Conservation (phyloP, 2,797 vertebrate genomes). For the Neostethus bicornis region DNA sequence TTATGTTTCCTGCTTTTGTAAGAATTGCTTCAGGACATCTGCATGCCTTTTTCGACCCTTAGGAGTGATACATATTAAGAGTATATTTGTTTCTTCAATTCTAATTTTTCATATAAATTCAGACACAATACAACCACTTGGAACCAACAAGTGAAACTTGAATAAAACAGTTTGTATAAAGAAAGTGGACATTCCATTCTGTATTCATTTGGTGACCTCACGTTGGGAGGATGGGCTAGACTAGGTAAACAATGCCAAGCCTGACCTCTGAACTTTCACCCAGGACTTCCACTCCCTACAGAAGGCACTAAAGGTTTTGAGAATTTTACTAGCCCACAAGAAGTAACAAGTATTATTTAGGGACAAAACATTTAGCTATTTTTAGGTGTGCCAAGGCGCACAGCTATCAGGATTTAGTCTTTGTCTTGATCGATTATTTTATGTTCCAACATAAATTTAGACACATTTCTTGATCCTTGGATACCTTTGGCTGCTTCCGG, state of each 20-base stretch:
- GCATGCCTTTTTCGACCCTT: constrained; percentile 36
- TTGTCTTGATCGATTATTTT: constrained; percentile 18
- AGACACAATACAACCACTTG: not conserved
- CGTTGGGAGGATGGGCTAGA: constrained; percentile 49
- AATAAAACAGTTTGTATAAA: not conserved
- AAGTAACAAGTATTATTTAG: too few relatives aligned
- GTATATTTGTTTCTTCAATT: not conserved
- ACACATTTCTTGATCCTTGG: constrained; percentile 27
- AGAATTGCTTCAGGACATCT: constrained; percentile 1
- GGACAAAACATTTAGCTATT: too few relatives aligned
- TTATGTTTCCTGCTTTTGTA: constrained; percentile 22
- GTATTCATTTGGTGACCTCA: constrained; percentile 14
- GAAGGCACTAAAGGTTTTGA: constrained; percentile 30
- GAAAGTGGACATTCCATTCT: constrained; percentile 7
- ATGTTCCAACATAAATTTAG: constrained; percentile 32
- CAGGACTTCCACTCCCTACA: constrained; percentile 16
- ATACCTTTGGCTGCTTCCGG: constrained; percentile 9
- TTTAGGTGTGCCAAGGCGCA: constrained; percentile 2
- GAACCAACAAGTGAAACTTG: not conserved
- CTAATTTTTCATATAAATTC: not conserved
- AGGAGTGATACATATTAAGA: constrained; percentile 7
- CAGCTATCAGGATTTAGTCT: constrained; percentile 13
- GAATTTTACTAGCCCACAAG: too few relatives aligned
- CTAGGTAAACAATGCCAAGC: constrained; percentile 45
- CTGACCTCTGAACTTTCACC: constrained; percentile 51